Conservation (phyloP, 1,140 invertebrate species). For the Ectropis grisescens region DNA sequence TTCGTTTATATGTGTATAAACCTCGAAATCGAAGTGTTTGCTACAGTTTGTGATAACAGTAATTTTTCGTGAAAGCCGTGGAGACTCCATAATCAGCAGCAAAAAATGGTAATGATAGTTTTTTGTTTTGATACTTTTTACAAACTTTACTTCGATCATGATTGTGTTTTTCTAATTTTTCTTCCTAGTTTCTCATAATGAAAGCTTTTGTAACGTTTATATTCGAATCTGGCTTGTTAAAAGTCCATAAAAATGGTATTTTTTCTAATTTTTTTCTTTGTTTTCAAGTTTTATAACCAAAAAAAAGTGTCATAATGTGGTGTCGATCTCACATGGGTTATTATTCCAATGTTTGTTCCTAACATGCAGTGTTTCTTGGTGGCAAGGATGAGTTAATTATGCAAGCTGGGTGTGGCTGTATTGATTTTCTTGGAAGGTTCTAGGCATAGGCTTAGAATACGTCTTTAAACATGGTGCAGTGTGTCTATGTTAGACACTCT, state of each 20-base stretch:
- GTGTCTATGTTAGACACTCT: conserved; percentile 30
- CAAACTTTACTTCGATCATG: conserved; percentile 48
- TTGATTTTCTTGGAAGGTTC: conserved; percentile 70
- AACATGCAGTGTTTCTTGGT: conserved; percentile 21
- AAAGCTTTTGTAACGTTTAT: no score
- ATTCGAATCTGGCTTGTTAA: no score
- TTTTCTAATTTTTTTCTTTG: conserved; percentile 58
- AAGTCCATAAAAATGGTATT: conserved; percentile 21
- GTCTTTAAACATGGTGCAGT: conserved; percentile 51
- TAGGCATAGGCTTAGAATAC: conserved; percentile 56
- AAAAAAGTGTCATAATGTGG: conserved; percentile 61
- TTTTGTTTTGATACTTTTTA: conserved; percentile 70
- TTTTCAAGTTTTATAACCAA: conserved; percentile 66
- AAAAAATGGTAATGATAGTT: conserved; percentile 70
- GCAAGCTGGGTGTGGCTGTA: conserved; percentile 69
- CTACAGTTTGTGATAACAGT: no score
- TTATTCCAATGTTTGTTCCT: conserved; percentile 33
- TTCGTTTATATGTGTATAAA: conserved; percentile 30
- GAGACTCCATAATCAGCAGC: neutral
- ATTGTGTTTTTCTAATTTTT: conserved; percentile 34
- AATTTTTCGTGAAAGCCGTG: no score
- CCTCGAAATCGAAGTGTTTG: conserved; percentile 17
- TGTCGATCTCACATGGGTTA: conserved; percentile 49
- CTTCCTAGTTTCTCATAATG: conserved; percentile 8
- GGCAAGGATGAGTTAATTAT: conserved; percentile 46